phyloP scores from a whole-genome alignment of 1,140 invertebrate species.

The Homalodisca vitripennis region DNA sequence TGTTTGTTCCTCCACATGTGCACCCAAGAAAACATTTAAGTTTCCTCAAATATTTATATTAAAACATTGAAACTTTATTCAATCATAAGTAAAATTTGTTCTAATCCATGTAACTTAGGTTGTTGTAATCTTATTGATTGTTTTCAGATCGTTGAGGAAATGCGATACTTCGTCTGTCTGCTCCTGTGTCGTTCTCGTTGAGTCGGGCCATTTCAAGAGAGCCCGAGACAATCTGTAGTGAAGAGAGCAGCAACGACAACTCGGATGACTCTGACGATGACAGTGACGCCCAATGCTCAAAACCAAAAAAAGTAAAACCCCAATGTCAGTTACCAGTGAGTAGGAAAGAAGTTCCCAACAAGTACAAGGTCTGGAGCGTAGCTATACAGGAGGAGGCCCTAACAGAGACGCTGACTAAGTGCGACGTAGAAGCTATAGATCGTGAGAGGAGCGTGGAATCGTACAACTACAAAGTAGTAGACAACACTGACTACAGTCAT shows the following conservation, averaged over 20 bases:
- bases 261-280: conserved; percentile 14
- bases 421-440: background rate
- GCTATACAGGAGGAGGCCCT: conserved; percentile 12
- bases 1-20: no score
- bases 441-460: background rate
- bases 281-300: background rate
- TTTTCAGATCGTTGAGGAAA: no score
- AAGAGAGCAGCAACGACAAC: conserved; percentile 9
- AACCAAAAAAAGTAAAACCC: conserved; percentile 17
- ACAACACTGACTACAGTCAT: background rate
- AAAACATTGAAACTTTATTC: no score
- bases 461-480: conserved; percentile 1
- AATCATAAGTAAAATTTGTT: no score
- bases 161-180: no score
- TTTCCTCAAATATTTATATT: no score
- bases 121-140: no score
- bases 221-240: conserved; percentile 2
- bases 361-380: conserved; percentile 17
- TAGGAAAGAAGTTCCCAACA: background rate
- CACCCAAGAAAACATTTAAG: no score
- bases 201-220: no score
- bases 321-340: background rate
- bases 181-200: no score
- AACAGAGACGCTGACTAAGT: background rate
- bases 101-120: no score